Evolutionary conservation across 1,140 invertebrate genomes (phyloP).

Genomic region (Pogonomyrmex barbatus): DNA sequence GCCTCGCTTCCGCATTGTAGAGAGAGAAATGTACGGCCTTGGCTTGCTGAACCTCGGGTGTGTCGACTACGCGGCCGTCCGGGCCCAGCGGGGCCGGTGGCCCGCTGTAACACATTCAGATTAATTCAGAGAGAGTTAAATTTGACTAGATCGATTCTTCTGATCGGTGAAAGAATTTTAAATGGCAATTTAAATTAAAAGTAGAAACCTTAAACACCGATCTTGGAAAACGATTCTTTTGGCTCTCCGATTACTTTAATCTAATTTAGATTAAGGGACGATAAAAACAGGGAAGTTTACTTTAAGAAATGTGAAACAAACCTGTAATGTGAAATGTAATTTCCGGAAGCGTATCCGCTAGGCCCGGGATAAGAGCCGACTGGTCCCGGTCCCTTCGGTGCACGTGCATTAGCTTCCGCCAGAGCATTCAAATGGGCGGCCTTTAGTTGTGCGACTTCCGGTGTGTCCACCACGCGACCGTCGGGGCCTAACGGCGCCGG

Average conservation of each 20-base stretch:
- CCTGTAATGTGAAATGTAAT: slow-evolving; percentile 82
- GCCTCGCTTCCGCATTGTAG: slow-evolving; percentile 86
- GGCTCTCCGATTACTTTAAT: not conserved
- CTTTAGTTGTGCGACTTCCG: slow-evolving; percentile 88
- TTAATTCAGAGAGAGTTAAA: not conserved
- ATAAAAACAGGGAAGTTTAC: not conserved
- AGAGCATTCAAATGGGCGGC: slow-evolving; percentile 87
- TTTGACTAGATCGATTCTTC: not conserved
- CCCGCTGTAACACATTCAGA: slow-evolving; percentile 75
- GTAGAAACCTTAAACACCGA: not conserved
- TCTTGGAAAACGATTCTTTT: not conserved
- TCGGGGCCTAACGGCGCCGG: slow-evolving; percentile 87
- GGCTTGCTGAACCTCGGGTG: slow-evolving; percentile 88
- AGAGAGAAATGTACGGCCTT: slow-evolving; percentile 88
- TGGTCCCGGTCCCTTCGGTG: slow-evolving; percentile 82
- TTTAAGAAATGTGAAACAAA: slow-evolving; percentile 45
- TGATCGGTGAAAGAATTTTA: not conserved
- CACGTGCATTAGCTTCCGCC: slow-evolving; percentile 86
- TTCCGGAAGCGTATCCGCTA: slow-evolving; percentile 71
- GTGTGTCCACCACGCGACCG: slow-evolving; percentile 88
- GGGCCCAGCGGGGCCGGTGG: slow-evolving; percentile 86
- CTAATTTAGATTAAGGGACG: not conserved
- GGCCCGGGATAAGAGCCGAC: slow-evolving; percentile 74
- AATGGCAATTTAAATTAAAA: too few relatives aligned
- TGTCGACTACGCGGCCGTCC: slow-evolving; percentile 88